Conservation (phyloP, 2,113 vertebrate genomes). For the Centropus bengalensis region DNA sequence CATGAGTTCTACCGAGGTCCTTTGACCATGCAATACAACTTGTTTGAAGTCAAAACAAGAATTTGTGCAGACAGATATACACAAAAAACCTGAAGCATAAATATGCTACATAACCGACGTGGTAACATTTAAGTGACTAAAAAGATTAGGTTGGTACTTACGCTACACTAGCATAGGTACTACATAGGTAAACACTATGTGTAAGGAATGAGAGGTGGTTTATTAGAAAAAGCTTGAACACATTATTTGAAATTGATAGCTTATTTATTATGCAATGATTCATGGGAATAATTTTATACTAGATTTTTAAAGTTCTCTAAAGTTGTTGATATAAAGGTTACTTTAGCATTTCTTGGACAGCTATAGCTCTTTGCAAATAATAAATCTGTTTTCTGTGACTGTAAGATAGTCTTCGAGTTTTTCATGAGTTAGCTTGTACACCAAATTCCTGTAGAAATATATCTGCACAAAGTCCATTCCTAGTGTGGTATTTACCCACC, state of each 20-base stretch:
- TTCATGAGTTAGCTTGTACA: not conserved
- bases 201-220: not conserved
- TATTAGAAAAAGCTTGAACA: not conserved
- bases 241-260: not conserved
- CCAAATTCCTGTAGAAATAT: not conserved
- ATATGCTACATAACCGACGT: not conserved
- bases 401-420: not conserved
- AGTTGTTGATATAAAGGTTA: not conserved
- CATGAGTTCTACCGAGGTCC: not conserved
- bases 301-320: not conserved
- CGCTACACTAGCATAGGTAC: too few relatives aligned
- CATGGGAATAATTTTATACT: not conserved
- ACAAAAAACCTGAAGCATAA: not conserved
- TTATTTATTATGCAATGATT: conserved; percentile 11
- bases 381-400: not conserved
- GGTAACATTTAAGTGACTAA: not conserved
- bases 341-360: not conserved
- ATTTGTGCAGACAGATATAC: not conserved
- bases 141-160: not conserved
- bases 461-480: not conserved
- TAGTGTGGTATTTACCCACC: not conserved
- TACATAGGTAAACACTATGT: not conserved
- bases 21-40: not conserved
- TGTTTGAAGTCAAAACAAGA: not conserved
- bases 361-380: not conserved